A percentile compares a stretch with the other conserved stretches of the same genome.
These are phyloP conservation scores for Pollenia labialis DNA, from an alignment of 2,888 invertebrate species.

Conservation along the genomic window DNA sequence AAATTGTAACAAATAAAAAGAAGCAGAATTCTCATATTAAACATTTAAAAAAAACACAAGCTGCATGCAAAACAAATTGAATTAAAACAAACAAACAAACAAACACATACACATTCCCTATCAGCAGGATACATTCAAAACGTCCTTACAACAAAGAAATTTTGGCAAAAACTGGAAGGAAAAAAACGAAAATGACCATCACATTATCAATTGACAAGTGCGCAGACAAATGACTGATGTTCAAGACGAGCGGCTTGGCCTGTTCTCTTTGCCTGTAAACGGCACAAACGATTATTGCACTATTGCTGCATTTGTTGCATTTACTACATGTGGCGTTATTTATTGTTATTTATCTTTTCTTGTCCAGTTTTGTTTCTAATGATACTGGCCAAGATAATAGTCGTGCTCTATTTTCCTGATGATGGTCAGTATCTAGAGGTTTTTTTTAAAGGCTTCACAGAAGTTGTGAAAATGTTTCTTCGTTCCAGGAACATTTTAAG, in stretches of 20 bases:
- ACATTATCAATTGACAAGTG: constrained; percentile 57
- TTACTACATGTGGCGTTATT: constrained; percentile 62
- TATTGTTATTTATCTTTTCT: constrained; percentile 42
- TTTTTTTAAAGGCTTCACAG: neutral
- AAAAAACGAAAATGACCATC: constrained; percentile 17
- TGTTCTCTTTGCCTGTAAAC: neutral
- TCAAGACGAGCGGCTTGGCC: neutral
- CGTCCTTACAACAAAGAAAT: constrained; percentile 28
- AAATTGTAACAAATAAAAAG: constrained; percentile 64
- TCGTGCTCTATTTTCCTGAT: constrained; percentile 34
- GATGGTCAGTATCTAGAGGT: neutral
- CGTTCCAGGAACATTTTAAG: constrained; percentile 59
- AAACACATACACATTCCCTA: neutral
- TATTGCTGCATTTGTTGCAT: constrained; percentile 40
- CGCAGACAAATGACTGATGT: constrained; percentile 57
- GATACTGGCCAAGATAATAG: constrained; percentile 22
- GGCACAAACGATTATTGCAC: constrained; percentile 40
- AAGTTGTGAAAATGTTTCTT: constrained; percentile 46
- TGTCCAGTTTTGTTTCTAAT: neutral
- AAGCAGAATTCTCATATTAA: neutral
- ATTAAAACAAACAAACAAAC: neutral
- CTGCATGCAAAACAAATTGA: constrained; percentile 38
- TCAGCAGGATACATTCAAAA: constrained; percentile 61
- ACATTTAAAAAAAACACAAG: constrained; percentile 33
- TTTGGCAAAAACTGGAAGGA: constrained; percentile 31